phyloP scores from a whole-genome alignment of 2,113 vertebrate genomes.

The Eurystomus gularis region DNA sequence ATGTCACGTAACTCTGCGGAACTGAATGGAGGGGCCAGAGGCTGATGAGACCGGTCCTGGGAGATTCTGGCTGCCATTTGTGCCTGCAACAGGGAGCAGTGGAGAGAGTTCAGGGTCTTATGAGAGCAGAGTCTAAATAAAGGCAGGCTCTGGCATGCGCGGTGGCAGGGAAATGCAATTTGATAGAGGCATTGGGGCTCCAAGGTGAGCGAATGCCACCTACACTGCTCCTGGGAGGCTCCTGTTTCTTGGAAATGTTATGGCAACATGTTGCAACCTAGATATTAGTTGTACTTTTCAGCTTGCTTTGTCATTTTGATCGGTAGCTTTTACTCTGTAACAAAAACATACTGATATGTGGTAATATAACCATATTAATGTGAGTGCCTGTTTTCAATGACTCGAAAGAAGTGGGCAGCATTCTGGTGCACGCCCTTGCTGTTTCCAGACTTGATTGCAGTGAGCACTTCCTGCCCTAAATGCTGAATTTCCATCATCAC shows the following conservation, averaged over 20 bases:
- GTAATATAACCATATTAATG: not conserved
- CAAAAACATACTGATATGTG: not conserved
- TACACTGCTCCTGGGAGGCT: not conserved
- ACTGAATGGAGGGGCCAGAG: not conserved
- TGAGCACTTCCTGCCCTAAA: not conserved
- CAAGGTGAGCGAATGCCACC: not conserved
- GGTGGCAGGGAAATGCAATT: not conserved
- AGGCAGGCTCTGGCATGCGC: not conserved
- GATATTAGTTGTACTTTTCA: constrained; percentile 24
- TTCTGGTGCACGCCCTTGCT: not conserved
- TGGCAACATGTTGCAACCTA: constrained; percentile 5
- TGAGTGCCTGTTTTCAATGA: rapidly evolving
- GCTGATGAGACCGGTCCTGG: not conserved
- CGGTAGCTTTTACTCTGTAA: not conserved
- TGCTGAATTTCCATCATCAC: not conserved
- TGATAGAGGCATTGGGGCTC: not conserved
- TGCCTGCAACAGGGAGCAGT: not conserved
- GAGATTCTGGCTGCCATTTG: not conserved
- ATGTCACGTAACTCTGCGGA: not conserved
- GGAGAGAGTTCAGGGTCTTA: not conserved
- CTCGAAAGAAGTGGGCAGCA: not conserved
- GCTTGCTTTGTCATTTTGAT: constrained; percentile 5
- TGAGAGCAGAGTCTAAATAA: constrained; percentile 19
- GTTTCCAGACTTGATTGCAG: not conserved
- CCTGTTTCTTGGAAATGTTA: constrained; percentile 35